Percentiles rank a stretch among this genome's conserved stretches.
These are phyloP conservation scores for Otocyon megalotis DNA, from an alignment of 2,113 vertebrate species.

Conservation along the genomic window DNA sequence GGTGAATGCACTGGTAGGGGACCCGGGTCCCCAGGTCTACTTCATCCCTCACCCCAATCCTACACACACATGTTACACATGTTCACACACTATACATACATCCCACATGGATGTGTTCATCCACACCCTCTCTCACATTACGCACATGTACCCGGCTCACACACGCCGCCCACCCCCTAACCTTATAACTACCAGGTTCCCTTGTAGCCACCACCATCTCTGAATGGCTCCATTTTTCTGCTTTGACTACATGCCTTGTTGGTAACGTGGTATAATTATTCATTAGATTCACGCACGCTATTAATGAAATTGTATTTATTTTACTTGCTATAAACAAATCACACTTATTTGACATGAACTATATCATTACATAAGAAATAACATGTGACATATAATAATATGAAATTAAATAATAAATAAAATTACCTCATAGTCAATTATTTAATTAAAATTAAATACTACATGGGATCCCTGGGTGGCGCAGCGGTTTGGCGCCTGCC, in stretches of 20 bases:
- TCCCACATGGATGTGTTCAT: background rate
- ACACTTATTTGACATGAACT: background rate
- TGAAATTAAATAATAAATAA: background rate
- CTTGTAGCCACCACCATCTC: background rate
- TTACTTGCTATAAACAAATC: background rate
- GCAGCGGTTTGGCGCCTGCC: too few relatives aligned
- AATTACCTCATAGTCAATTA: background rate
- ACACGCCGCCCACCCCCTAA: background rate
- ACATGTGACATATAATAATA: background rate
- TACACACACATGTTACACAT: background rate
- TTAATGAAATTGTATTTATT: background rate
- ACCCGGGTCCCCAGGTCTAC: too few relatives aligned
- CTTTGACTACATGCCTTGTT: background rate
- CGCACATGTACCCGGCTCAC: background rate
- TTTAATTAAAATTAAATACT: background rate
- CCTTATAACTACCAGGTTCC: background rate
- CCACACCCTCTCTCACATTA: background rate
- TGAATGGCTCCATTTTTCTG: background rate
- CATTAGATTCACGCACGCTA: background rate
- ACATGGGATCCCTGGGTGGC: too few relatives aligned
- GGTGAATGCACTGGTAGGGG: background rate
- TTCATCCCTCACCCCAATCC: background rate
- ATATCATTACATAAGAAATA: background rate
- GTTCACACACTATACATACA: too few relatives aligned
- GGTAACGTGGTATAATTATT: background rate